Conservation (phyloP, 2,797 vertebrate genomes). For the Danio aesculapii region DNA sequence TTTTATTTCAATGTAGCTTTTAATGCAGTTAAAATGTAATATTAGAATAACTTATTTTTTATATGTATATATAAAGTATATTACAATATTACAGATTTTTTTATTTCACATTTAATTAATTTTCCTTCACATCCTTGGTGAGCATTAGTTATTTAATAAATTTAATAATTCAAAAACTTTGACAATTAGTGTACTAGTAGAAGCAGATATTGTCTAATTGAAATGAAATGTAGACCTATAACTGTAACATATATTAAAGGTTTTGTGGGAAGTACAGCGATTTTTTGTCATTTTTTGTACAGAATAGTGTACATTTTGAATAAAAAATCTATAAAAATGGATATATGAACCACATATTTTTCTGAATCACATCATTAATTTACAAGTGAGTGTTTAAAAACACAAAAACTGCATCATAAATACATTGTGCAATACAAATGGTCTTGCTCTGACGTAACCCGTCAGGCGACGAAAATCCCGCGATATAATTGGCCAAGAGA, state of each 20-base stretch:
- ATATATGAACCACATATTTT: background rate
- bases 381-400: background rate
- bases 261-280: background rate
- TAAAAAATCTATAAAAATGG: background rate
- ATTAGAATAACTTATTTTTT: too few species aligned
- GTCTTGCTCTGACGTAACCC: conserved; percentile 32
- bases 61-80: too few species aligned
- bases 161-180: too few species aligned
- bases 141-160: too few species aligned
- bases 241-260: background rate
- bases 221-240: background rate
- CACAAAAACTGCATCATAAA: background rate
- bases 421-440: conserved; percentile 20
- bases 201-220: background rate
- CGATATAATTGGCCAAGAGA: conserved; percentile 46
- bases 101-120: too few species aligned
- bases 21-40: too few species aligned
- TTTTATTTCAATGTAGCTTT: too few species aligned
- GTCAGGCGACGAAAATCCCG: conserved; percentile 54
- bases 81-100: too few species aligned
- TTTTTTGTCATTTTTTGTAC: background rate
- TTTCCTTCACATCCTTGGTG: too few species aligned
- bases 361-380: background rate
- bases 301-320: background rate
- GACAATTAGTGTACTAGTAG: background rate